Conservation (phyloP, 2,797 vertebrate genomes). For the Ctenopoma multispine region DNA sequence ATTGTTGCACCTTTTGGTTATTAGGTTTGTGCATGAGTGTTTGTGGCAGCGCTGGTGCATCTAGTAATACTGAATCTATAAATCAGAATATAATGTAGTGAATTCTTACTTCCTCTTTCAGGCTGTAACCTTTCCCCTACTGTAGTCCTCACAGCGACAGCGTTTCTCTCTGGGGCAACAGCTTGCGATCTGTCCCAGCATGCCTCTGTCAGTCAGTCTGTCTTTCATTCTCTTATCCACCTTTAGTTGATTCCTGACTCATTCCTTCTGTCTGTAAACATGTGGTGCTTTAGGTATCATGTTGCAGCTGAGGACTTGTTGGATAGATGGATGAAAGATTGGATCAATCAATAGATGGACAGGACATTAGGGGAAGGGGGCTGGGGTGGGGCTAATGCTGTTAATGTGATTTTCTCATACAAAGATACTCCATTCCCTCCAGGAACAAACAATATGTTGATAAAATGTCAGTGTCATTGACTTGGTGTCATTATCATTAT, state of each 20-base stretch:
- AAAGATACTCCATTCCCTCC: background rate
- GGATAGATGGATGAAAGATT: background rate
- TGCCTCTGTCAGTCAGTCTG: constrained; percentile 17
- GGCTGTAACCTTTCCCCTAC: constrained; percentile 29
- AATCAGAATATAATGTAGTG: background rate
- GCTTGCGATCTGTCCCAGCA: constrained; percentile 31
- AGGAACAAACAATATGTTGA: no score
- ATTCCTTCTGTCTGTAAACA: background rate
- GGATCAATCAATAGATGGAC: background rate
- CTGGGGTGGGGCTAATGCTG: no score
- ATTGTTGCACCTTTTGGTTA: no score
- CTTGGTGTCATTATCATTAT: no score
- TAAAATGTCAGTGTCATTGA: no score
- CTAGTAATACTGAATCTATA: no score
- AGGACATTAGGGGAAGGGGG: background rate
- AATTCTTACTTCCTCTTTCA: background rate
- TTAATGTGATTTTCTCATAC: no score
- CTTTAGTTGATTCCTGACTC: background rate
- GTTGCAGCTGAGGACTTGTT: background rate
- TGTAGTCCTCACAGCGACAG: constrained; percentile 2
- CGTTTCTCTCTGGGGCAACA: constrained; percentile 2
- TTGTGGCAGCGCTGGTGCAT: no score
- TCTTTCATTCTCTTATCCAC: background rate
- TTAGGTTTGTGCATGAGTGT: no score
- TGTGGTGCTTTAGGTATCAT: background rate